A percentile compares a stretch with the other conserved stretches of the same genome.
Conservation (phyloP, 2,113 vertebrate species). For the Vulpes vulpes region DNA sequence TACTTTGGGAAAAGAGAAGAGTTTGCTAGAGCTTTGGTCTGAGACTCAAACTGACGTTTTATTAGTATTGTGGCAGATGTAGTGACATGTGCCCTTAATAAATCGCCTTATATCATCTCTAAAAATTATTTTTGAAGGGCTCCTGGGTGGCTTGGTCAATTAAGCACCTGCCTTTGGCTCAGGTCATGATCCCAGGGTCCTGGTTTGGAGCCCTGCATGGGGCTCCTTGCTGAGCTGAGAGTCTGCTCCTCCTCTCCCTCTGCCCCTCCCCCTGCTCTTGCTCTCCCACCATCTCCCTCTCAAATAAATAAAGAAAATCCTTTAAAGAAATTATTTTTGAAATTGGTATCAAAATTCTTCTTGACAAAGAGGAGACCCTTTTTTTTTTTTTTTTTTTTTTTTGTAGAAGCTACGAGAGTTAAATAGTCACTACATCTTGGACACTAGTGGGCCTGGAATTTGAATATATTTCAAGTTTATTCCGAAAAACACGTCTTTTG, state of each 20-base stretch:
- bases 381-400: not conserved
- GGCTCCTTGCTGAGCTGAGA: no score
- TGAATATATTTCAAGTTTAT: not conserved
- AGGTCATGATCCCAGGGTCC: no score
- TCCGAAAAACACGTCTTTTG: not conserved
- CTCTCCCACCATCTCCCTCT: no score
- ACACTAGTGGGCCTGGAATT: not conserved
- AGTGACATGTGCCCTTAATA: not conserved
- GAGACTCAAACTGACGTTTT: not conserved
- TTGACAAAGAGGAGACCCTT: not conserved
- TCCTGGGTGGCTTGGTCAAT: no score
- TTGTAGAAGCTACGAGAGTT: not conserved
- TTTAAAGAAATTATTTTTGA: not conserved
- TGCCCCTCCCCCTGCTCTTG: no score
- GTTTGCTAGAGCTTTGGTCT: not conserved
- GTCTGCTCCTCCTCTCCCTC: no score
- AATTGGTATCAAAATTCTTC: not conserved
- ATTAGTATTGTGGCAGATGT: not conserved
- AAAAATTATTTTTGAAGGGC: not conserved
- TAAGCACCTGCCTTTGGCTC: no score
- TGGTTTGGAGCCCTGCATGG: no score
- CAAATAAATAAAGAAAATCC: no score
- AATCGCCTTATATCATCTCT: not conserved
- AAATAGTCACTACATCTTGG: not conserved
- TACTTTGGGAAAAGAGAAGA: not conserved